A percentile compares a stretch with the other conserved stretches of the same genome.
Conservation (phyloP, 2,888 invertebrate genomes). For the Tenthredo livida region DNA sequence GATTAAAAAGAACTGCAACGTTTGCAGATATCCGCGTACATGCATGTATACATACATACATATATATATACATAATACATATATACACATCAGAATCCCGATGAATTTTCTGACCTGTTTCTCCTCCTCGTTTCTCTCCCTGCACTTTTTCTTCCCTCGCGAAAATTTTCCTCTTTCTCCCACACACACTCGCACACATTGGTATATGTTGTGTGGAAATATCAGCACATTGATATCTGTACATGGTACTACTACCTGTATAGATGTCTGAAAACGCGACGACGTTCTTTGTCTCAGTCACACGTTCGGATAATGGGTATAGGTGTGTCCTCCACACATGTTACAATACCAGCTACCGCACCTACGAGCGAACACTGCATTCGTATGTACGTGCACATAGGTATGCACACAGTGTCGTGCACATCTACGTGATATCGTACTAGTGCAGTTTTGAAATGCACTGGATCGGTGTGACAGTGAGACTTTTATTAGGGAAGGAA, state of each 20-base stretch:
- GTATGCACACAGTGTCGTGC: background rate
- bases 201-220: background rate
- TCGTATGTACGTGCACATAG: too few relatives aligned
- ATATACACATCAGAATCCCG: slow-evolving; percentile 60
- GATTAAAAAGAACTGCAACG: slow-evolving; percentile 73
- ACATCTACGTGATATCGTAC: background rate
- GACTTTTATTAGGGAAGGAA: slow-evolving; percentile 78
- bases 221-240: too few relatives aligned
- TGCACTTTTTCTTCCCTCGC: background rate
- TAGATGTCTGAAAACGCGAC: background rate
- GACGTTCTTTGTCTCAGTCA: slow-evolving; percentile 61
- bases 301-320: slow-evolving; percentile 53
- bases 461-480: slow-evolving; percentile 68
- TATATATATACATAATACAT: background rate
- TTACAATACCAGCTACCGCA: background rate
- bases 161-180: slow-evolving; percentile 63
- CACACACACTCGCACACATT: background rate
- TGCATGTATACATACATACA: background rate
- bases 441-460: slow-evolving; percentile 1
- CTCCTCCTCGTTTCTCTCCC: slow-evolving; percentile 53
- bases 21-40: slow-evolving; percentile 61
- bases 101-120: slow-evolving; percentile 76
- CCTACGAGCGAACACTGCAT: too few relatives aligned
- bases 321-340: background rate
- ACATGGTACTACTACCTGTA: too few relatives aligned